Percentiles rank a stretch among this genome's conserved stretches.
Evolutionary conservation across 2,113 vertebrate genomes (phyloP).

Genomic region (Odontophorus gujanensis): DNA sequence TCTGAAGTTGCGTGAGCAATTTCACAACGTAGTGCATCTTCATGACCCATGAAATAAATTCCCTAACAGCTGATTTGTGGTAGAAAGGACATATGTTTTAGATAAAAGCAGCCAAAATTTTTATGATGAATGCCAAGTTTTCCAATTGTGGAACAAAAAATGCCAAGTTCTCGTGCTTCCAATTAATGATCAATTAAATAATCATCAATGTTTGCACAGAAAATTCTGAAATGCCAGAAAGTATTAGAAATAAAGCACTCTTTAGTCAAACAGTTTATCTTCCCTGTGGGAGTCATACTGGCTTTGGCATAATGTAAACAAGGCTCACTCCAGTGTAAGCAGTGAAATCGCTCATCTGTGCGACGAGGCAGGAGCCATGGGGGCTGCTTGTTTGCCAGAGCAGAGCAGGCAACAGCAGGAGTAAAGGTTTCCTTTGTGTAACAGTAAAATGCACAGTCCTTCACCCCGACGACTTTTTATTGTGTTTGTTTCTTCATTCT

Average conservation of each 20-base stretch:
- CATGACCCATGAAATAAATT: not conserved
- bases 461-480: not conserved
- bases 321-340: not conserved
- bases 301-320: slow-evolving; percentile 38
- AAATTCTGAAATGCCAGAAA: slow-evolving; percentile 51
- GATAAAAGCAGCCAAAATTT: not conserved
- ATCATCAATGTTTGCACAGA: slow-evolving; percentile 22
- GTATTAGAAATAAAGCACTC: slow-evolving; percentile 26
- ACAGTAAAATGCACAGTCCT: not conserved
- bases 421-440: not conserved
- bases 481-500: not conserved
- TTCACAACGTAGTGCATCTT: not conserved
- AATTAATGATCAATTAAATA: not conserved
- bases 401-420: not conserved
- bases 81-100: not conserved
- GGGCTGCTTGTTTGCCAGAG: not conserved
- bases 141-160: not conserved
- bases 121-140: not conserved
- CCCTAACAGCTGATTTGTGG: not conserved
- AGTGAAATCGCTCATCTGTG: not conserved
- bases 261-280: slow-evolving; percentile 36
- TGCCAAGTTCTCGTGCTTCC: not conserved
- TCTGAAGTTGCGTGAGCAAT: not conserved
- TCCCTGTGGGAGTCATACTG: not conserved
- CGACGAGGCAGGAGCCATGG: not conserved